phyloP scores from a whole-genome alignment of 2,797 vertebrate species.

The Acrossocheilus fasciatus region DNA sequence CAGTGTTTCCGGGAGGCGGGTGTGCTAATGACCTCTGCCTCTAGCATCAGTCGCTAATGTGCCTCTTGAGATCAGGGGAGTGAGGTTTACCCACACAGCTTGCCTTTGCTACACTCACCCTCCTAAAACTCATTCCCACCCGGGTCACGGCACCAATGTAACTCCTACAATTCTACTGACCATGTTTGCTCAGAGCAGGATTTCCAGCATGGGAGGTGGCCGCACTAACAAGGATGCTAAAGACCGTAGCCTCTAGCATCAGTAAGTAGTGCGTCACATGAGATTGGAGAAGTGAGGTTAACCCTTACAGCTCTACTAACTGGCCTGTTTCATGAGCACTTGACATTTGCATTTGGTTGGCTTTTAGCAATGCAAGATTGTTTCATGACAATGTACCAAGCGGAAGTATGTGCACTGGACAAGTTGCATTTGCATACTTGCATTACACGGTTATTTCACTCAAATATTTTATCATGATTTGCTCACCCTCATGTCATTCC shows the following conservation, averaged over 20 bases:
- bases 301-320: background rate
- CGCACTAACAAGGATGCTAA: background rate
- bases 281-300: background rate
- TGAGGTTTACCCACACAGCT: background rate
- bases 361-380: background rate
- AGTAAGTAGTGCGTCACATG: background rate
- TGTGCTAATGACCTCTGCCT: too few species aligned
- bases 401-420: background rate
- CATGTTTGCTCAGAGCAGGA: too few species aligned
- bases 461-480: background rate
- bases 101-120: background rate
- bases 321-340: background rate
- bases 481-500: background rate
- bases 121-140: background rate
- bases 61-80: background rate
- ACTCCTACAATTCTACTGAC: background rate
- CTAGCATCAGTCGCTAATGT: too few species aligned
- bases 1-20: background rate
- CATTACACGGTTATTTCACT: background rate
- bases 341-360: background rate
- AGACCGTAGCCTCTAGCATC: background rate
- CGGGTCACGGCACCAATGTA: background rate
- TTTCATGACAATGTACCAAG: background rate
- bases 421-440: background rate
- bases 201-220: background rate